Percentiles rank a stretch among this genome's conserved stretches.
phyloP scores from a whole-genome alignment of 2,888 invertebrate species.

The Plebejus anna region DNA sequence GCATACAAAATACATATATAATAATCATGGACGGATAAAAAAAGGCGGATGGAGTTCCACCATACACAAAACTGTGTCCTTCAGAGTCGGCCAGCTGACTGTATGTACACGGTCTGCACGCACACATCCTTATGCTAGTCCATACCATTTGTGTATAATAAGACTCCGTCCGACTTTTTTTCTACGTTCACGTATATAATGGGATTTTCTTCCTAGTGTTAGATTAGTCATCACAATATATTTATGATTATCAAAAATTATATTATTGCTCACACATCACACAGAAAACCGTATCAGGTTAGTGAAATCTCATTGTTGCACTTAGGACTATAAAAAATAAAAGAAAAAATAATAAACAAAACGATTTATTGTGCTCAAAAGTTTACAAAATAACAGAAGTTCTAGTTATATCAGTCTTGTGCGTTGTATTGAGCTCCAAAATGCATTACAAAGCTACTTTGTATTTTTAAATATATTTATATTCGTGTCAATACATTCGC shows the following conservation, averaged over 20 bases:
- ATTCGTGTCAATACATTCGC: constrained; percentile 32
- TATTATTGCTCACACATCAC: constrained; percentile 63
- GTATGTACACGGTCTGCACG: too few relatives aligned
- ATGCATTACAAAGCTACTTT: constrained; percentile 69
- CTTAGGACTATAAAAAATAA: constrained; percentile 51
- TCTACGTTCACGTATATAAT: neutral
- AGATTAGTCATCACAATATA: neutral
- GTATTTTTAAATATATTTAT: constrained; percentile 44
- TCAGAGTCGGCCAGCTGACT: too few relatives aligned
- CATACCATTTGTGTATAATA: too few relatives aligned
- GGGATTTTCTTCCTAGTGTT: neutral
- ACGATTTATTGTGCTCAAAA: constrained; percentile 77
- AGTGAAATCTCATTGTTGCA: constrained; percentile 9
- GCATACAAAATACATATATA: neutral
- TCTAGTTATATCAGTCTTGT: constrained; percentile 76
- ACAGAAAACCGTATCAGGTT: constrained; percentile 50
- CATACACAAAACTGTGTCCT: too few relatives aligned
- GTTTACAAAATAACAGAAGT: constrained; percentile 65
- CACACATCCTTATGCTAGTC: too few relatives aligned
- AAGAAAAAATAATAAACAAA: constrained; percentile 65
- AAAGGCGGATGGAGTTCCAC: too few relatives aligned
- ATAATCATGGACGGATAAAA: too few relatives aligned
- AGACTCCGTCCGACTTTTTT: too few relatives aligned
- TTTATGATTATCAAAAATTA: neutral
- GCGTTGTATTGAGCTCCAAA: constrained; percentile 76